Evolutionary conservation across 2,113 vertebrate species (phyloP), one percentile per base, ranked within the genome.

Genomic region (Chloropsis cyanopogon): DNA sequence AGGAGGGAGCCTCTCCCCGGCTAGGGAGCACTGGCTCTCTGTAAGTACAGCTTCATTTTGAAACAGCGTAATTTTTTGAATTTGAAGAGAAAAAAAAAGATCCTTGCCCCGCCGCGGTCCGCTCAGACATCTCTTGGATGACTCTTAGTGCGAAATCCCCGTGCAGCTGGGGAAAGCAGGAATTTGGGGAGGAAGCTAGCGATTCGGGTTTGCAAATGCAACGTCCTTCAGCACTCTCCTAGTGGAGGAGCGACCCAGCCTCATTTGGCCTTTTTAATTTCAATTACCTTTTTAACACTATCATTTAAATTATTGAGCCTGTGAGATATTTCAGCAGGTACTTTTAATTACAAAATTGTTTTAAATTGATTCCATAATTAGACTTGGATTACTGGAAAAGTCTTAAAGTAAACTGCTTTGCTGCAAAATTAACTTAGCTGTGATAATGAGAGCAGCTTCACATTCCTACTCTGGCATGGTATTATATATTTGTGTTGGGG

Each of bases 271-370:
- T 84, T 79, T 92, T 88, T 61, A 35, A 63, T 86, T 93, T 86
- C 86, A 92, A 94, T 97, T 95, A 95, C 92, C 88, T 97, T 90
- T 96, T 91, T 41, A 64, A 75, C 41, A 10, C 69, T 76, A 35
- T 56, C 86, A 7, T 88, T 90, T 61, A 71, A 93, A 94, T 95
- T 86, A 77, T 79, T 85, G 84, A 95, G 56, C 83, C 72, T 66
- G 88, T 65, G 78, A 94, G 92, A 77, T 91, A 91, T 95, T 96
- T 96, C 86, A 85, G 95, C 82, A 95, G 93, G 91, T 96, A 90
- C 61, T 59, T 96, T 96, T 97, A 97, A 96, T 96, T 96, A 93
- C 82, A 76, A 85, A 90, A 92, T 76, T 80, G 83, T 82, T 95
- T 94, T 66, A 92, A 77, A 91, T 73, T 49, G 83, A 52, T 93